Conservation (phyloP, 2,797 vertebrate species). For the Cuniculus paca region DNA sequence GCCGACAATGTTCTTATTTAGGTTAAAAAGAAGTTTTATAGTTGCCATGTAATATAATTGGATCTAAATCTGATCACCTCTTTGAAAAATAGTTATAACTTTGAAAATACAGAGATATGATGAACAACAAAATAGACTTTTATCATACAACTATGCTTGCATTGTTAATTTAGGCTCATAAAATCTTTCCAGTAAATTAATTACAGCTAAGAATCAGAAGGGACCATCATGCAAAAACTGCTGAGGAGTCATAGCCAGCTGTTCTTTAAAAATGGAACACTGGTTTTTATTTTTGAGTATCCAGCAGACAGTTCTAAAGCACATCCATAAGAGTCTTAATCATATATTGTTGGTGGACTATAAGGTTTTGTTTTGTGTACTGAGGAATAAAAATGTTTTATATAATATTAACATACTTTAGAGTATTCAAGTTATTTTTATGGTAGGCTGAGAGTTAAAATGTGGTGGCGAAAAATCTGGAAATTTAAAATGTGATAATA, state of each 20-base stretch:
- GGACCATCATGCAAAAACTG: constrained; percentile 49
- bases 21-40: constrained; percentile 61
- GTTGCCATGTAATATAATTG: constrained; percentile 58
- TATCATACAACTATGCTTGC: constrained; percentile 50
- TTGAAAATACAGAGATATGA: constrained; percentile 43
- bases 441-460: constrained; percentile 34
- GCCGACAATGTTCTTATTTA: constrained; percentile 59
- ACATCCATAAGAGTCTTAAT: constrained; percentile 31
- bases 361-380: constrained; percentile 63
- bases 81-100: constrained; percentile 71
- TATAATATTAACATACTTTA: constrained; percentile 31
- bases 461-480: constrained; percentile 35
- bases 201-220: constrained; percentile 77
- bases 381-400: background rate
- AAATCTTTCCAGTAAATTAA: constrained; percentile 80
- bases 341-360: constrained; percentile 41
- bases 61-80: constrained; percentile 54
- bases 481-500: constrained; percentile 60
- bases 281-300: constrained; percentile 73
- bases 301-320: constrained; percentile 51
- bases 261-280: constrained; percentile 66
- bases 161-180: constrained; percentile 70
- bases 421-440: constrained; percentile 49
- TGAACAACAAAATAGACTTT: constrained; percentile 57
- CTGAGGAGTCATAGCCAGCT: constrained; percentile 70